Base-by-base conservation (phyloP, 1,140 invertebrate species). In the Glossosoma conforme region DNA sequence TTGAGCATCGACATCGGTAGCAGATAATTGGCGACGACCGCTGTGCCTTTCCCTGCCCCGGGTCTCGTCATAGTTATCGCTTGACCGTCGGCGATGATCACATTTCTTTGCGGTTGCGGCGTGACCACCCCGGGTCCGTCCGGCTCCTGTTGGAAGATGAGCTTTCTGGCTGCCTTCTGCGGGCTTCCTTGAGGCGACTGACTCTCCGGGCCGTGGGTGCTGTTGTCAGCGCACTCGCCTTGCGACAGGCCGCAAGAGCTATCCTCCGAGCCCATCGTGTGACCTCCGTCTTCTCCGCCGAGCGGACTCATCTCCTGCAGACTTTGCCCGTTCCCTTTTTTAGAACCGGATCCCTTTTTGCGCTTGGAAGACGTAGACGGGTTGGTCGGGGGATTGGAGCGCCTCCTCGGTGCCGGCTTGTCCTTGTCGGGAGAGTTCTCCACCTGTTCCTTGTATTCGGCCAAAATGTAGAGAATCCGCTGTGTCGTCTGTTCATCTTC, bases 401-500 rank as follows among this genome's bases (percentile, higher is more conserved):
- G 74, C 61, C 85, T 72, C 50, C 85, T 70, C 0, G 85, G 86
- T 1, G 86, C 86, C 0, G 87, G 87, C 65, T 88, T 90, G 64
- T 89, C 86, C 62, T 88, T 88, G 65, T 89, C 86, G 0, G 86
- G 86, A 3, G 85, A 87, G 63, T 88, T 88, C 45, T 86, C 72
- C 24, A 89, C 67, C 60, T 89, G 86, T 59, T 88, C 86, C 30
- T 86, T 85, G 65, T 90, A 90, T 61, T 87, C 83, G 2, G 86
- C 85, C 14, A 90, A 65, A 60, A 90, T 90, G 43, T 86, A 86
- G 48, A 88, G 81, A 48, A 90, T 89, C 43, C 86, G 75, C 62
- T 88, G 85, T 1, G 85, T 85, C 0, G 86, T 89, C 61, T 88
- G 84, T 63, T 89, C 86, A 61, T 89, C 86, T 67, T 89, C 87